Conservation (phyloP, 2,888 invertebrate genomes). For the Beris morrisii region DNA sequence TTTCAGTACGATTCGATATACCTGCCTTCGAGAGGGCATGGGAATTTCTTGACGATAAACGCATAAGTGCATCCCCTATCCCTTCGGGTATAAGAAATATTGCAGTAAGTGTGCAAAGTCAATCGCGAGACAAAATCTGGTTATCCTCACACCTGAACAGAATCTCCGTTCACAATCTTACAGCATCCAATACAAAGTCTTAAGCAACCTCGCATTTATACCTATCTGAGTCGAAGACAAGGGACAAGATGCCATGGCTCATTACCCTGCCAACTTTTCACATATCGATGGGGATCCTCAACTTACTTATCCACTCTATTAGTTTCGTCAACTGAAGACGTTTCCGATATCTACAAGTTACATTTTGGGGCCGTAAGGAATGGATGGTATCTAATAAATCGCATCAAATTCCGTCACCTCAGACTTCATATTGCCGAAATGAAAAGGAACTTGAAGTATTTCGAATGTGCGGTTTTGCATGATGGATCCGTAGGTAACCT, state of each 20-base stretch:
- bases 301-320: neutral
- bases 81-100: too few relatives aligned
- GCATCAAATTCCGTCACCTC: slow-evolving; percentile 6
- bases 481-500: neutral
- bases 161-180: neutral
- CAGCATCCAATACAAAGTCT: neutral
- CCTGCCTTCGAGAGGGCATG: neutral
- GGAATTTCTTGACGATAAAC: slow-evolving; percentile 5
- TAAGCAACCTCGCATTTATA: neutral
- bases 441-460: neutral
- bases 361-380: too few relatives aligned
- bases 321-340: slow-evolving; percentile 2
- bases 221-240: too few relatives aligned
- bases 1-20: neutral
- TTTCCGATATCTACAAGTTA: neutral
- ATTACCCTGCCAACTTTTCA: too few relatives aligned
- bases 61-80: slow-evolving; percentile 4
- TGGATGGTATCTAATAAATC: neutral
- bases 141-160: neutral
- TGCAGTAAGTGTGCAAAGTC: too few relatives aligned
- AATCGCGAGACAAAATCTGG: too few relatives aligned
- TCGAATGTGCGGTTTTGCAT: too few relatives aligned
- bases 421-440: neutral
- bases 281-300: too few relatives aligned
- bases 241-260: too few relatives aligned